Percentiles rank a stretch among this genome's conserved stretches.
These are phyloP conservation scores for Nineta flava DNA, from an alignment of 2,888 invertebrate genomes.

Conservation along the genomic window DNA sequence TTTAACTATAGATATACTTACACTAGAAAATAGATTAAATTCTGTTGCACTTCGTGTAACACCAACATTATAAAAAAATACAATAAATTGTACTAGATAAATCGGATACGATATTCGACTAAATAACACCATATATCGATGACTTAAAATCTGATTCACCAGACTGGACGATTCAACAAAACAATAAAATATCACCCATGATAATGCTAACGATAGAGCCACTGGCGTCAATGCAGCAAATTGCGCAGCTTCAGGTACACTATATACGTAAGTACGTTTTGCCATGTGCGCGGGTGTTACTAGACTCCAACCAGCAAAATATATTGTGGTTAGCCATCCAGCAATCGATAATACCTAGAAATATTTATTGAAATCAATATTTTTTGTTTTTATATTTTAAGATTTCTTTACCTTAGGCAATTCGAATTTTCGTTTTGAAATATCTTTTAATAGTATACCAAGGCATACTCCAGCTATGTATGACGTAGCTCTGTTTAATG, in stretches of 20 bases:
- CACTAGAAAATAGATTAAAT: slow-evolving; percentile 39
- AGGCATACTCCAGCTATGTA: slow-evolving; percentile 47
- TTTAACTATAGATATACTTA: slow-evolving; percentile 23
- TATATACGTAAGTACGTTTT: slow-evolving; percentile 40
- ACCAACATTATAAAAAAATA: slow-evolving; percentile 48
- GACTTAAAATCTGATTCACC: slow-evolving; percentile 27
- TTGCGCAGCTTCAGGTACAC: slow-evolving; percentile 40
- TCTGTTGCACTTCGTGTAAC: slow-evolving; percentile 40
- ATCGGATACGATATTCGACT: slow-evolving; percentile 51
- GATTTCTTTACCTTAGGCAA: slow-evolving; percentile 24
- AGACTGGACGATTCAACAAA: slow-evolving; percentile 36
- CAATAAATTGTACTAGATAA: slow-evolving; percentile 46
- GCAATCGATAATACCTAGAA: slow-evolving; percentile 31
- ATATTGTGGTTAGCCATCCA: slow-evolving; percentile 36
- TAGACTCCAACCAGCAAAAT: slow-evolving; percentile 34
- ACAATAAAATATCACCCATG: slow-evolving; percentile 49
- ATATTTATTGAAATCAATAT: neutral
- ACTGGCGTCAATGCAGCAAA: slow-evolving; percentile 49
- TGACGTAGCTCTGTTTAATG: slow-evolving; percentile 46
- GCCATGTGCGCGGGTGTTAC: slow-evolving; percentile 44
- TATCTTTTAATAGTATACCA: slow-evolving; percentile 37
- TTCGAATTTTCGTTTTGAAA: slow-evolving; percentile 13
- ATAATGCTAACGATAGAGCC: slow-evolving; percentile 39
- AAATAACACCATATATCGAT: slow-evolving; percentile 38
- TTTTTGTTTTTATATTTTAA: neutral